Evolutionary conservation across 2,113 vertebrate species (phyloP).

Genomic region (Plectropomus leopardus): DNA sequence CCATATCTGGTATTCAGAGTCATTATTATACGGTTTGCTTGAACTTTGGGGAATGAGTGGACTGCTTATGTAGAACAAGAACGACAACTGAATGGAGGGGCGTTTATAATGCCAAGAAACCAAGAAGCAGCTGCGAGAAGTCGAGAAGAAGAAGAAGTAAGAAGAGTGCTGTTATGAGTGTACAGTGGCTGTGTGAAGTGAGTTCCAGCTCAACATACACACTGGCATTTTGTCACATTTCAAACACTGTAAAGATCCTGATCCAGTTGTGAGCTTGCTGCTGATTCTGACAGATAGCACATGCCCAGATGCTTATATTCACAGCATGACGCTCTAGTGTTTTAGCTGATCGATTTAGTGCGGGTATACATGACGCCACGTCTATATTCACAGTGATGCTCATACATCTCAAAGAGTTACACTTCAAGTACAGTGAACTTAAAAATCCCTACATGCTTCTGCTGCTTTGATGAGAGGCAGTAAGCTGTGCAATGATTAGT

Average conservation of each 20-base stretch:
- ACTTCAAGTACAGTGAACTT: slow-evolving; percentile 54
- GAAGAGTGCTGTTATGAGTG: not conserved
- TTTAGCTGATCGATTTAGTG: slow-evolving; percentile 41
- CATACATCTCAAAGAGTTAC: slow-evolving; percentile 23
- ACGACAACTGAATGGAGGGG: slow-evolving; percentile 40
- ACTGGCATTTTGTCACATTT: slow-evolving; percentile 23
- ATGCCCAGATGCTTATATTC: slow-evolving; percentile 46
- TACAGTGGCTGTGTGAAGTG: slow-evolving; percentile 4
- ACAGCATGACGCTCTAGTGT: slow-evolving; percentile 1
- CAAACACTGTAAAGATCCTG: slow-evolving; percentile 19
- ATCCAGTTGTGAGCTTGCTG: slow-evolving; percentile 19
- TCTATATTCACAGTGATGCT: slow-evolving; percentile 12
- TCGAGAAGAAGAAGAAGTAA: too few species aligned
- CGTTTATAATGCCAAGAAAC: slow-evolving; percentile 30
- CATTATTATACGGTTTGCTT: slow-evolving; percentile 75
- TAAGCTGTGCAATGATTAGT: slow-evolving; percentile 49
- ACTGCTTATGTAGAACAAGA: slow-evolving; percentile 52
- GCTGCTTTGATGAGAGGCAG: slow-evolving; percentile 57
- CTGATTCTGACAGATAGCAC: slow-evolving; percentile 38
- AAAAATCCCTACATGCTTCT: slow-evolving; percentile 36
- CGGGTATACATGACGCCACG: not conserved
- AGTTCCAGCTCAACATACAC: not conserved
- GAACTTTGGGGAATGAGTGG: slow-evolving; percentile 61
- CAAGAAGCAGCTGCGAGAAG: slow-evolving; percentile 14
- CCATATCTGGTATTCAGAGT: slow-evolving; percentile 74